These are phyloP conservation scores for Otolemur crassicaudatus DNA, from an alignment of 2,797 vertebrate species.

Conservation along the genomic window DNA sequence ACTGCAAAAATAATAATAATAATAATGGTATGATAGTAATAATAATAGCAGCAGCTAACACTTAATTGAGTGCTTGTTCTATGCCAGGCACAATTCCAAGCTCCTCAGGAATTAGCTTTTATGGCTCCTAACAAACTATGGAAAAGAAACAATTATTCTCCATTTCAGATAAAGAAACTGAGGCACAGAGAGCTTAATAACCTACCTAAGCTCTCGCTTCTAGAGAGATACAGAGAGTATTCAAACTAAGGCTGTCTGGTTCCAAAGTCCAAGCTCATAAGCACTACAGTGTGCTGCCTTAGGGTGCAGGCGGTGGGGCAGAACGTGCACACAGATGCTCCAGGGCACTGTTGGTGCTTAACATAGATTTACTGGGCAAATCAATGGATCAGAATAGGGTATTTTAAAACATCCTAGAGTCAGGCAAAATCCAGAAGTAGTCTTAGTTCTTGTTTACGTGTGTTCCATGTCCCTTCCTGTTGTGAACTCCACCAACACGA, in stretches of 20 bases:
- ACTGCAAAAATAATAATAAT: background rate
- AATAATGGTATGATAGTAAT: background rate
- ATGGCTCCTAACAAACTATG: background rate
- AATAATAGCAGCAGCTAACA: background rate
- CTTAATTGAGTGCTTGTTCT: background rate
- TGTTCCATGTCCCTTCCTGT: background rate
- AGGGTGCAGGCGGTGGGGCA: too few species aligned
- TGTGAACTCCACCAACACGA: background rate
- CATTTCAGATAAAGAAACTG: background rate
- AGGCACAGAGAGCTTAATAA: background rate
- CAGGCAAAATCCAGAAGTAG: background rate
- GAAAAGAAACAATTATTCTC: background rate
- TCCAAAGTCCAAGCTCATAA: background rate
- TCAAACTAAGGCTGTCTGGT: background rate
- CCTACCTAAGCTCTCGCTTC: background rate
- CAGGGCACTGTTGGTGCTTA: fast-evolving
- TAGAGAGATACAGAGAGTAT: background rate
- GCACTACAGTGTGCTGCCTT: too few species aligned
- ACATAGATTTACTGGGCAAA: background rate
- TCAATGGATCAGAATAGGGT: background rate
- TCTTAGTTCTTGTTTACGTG: background rate
- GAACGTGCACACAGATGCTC: background rate
- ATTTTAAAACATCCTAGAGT: background rate
- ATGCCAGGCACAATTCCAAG: background rate
- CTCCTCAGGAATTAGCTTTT: background rate